Evolutionary conservation across 2,113 vertebrate genomes (phyloP), one percentile per base, ranked within the genome.

Genomic region (Xenus cinereus): DNA sequence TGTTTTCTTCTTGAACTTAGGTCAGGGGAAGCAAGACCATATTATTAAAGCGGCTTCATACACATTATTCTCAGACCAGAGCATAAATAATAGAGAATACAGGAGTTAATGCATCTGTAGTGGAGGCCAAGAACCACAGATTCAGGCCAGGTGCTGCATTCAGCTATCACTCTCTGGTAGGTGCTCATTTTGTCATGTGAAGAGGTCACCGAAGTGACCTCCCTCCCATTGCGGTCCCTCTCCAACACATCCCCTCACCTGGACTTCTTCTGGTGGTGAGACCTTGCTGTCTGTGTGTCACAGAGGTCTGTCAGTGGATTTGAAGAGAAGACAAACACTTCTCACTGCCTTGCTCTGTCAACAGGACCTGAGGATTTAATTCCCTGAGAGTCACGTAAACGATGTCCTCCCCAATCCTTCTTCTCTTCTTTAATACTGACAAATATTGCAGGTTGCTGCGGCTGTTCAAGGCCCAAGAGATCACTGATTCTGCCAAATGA

Each of bases 241-340:
- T 68, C 28, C 43, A 26, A 18, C 0, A 1, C 18, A 27, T 1
- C 18, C 14, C 30, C 27, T 46, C 59, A 6, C 50, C 60, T 56
- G 33, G 4, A 13, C 24, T 13, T 67, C 18, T 21, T 37, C 6
- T 41, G 14, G 7, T 51, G 18, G 23, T 35, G 37, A 35, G 37
- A 72, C 37, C 12, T 66, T 62, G 6, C 56, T 67, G 23, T 33
- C 41, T 41, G 18, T 53, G 53, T 48, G n/a, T 15, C 56, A 48
- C 46, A 67, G 54, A 87, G 51, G 28, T 57, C 57, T 74, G 20
- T 14, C 8, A 5, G 32, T 17, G 48, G 18, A 19, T 68, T 35
- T 80, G n/a, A 80, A 53, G 50, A 62, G 80, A 64, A 84, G 46
- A 33, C 9, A 81, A 94, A 80, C 46, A 39, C 21, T 81, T 80